A percentile compares a stretch with the other conserved stretches of the same genome.
These are phyloP conservation scores for Tuta absoluta DNA, from an alignment of 2,888 invertebrate species.

Conservation along the genomic window DNA sequence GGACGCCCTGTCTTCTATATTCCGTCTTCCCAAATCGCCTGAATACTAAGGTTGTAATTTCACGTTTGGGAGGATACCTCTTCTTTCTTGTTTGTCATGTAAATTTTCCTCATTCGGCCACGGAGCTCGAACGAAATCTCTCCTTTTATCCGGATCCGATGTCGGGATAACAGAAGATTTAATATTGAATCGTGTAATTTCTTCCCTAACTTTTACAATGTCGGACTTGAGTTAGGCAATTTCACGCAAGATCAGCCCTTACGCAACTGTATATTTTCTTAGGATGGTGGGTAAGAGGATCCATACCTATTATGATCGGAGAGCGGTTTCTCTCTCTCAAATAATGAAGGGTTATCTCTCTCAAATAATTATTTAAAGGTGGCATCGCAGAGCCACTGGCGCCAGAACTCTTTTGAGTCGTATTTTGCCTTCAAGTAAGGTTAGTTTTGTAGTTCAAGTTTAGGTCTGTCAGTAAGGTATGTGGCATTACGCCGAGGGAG, in stretches of 20 bases:
- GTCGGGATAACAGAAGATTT: conserved; percentile 62
- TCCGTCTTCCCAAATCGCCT: conserved; percentile 47
- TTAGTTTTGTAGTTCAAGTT: too few relatives aligned
- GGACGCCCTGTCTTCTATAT: conserved; percentile 45
- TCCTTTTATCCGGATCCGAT: conserved; percentile 61
- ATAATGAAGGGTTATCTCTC: conserved; percentile 27
- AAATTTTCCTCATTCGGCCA: conserved; percentile 61
- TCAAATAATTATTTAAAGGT: too few relatives aligned
- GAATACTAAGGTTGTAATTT: conserved; percentile 50
- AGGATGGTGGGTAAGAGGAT: conserved; percentile 18
- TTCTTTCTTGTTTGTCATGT: conserved; percentile 65
- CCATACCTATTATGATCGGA: conserved; percentile 29
- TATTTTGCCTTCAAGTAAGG: too few relatives aligned
- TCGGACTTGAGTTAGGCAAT: conserved; percentile 49
- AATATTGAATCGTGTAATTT: conserved; percentile 55
- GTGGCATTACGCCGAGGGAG: too few relatives aligned
- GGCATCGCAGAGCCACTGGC: too few relatives aligned
- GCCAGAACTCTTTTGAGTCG: too few relatives aligned
- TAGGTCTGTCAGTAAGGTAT: too few relatives aligned
- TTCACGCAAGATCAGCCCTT: conserved; percentile 56
- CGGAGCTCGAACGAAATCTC: conserved; percentile 54
- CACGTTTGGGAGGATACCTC: conserved; percentile 57
- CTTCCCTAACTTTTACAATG: conserved; percentile 50
- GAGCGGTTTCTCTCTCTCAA: conserved; percentile 20
- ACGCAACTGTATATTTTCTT: conserved; percentile 41